Base-by-base conservation (phyloP, 2,113 vertebrate species). In the Empidonax traillii region DNA sequence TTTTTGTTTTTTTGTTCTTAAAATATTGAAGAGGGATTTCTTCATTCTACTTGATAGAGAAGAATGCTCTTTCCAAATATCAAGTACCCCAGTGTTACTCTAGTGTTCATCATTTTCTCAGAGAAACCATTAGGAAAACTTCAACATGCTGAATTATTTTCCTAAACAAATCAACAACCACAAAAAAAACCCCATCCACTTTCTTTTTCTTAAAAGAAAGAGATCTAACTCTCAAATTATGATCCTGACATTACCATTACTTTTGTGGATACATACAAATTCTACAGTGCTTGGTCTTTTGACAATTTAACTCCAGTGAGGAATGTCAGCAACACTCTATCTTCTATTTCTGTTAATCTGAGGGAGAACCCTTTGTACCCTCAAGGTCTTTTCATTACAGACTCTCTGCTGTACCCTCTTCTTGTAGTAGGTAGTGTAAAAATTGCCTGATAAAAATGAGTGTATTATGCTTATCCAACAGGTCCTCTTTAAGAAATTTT, bases 101-200 rank as follows among this genome's bases (percentile, higher is more conserved):
- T 73, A 25, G 15, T 43, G 44, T 33, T 91, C 31, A 37, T 83
- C 55, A 30, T 67, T 63, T 7, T 77, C 39, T 74, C 39, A 78
- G 21, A 85, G 19, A 77, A 89, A 12, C 20, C 15, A 23, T 46
- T n/a, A 67, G 11, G 14, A 89, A 84, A 93, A 75, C 7, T 27
- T 71, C 8, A 13, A 47, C 3, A 3, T 39, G 23, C 5, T 43
- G 5, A 30, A 12, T 17, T 46, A 78, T 62, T 87, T 91, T 23
- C 33, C 49, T 61, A 30, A 58, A 74, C 5, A 68, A 35, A 85
- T 15, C 4, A 27, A 30, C 10, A 61, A 35, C 7, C 27, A 28
- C 19, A 55, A 52, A 14, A 46, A 39, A 43, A 79, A 58, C 22
- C 2, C 1, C 2, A 9, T 3, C 1, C 12, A 41, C 0, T 0